A percentile compares a stretch with the other conserved stretches of the same genome.
Evolutionary conservation across 2,888 invertebrate species (phyloP).

Genomic region (Flexamia atlantica): DNA sequence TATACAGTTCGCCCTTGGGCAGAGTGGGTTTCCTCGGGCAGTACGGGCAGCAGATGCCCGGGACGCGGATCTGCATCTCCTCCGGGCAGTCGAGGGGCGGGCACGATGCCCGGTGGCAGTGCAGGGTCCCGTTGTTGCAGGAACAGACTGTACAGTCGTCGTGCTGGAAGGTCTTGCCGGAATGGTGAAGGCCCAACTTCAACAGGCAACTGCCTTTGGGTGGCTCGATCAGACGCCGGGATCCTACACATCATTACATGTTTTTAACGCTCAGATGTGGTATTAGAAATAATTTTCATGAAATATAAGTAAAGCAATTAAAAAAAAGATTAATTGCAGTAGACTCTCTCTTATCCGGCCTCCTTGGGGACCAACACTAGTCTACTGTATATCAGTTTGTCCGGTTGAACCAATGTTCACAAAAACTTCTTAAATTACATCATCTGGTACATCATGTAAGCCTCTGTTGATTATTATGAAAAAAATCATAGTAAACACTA

Average conservation of each 20-base stretch:
- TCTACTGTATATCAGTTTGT: too few relatives aligned
- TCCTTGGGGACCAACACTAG: too few relatives aligned
- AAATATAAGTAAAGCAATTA: too few relatives aligned
- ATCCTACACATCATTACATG: conserved; percentile 74
- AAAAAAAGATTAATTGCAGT: too few relatives aligned
- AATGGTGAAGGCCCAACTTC: conserved; percentile 82
- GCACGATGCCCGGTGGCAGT: conserved; percentile 89
- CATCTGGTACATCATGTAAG: too few relatives aligned
- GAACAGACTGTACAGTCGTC: conserved; percentile 90
- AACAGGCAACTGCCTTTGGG: conserved; percentile 82
- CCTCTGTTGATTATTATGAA: too few relatives aligned
- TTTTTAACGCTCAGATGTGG: too few relatives aligned
- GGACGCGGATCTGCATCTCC: conserved; percentile 80
- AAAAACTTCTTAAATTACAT: too few relatives aligned
- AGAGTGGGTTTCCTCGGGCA: conserved; percentile 76
- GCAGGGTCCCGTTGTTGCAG: conserved; percentile 88
- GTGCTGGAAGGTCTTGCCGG: conserved; percentile 79
- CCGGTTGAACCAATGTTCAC: too few relatives aligned
- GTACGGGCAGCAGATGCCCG: conserved; percentile 86
- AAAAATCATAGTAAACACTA: too few relatives aligned
- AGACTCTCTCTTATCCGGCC: too few relatives aligned
- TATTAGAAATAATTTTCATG: too few relatives aligned
- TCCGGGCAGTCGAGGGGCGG: conserved; percentile 93
- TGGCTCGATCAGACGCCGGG: conserved; percentile 75
- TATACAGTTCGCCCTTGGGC: conserved; percentile 81